Conservation (phyloP, 2,888 invertebrate genomes). For the Chaetogeoica ovagalla region DNA sequence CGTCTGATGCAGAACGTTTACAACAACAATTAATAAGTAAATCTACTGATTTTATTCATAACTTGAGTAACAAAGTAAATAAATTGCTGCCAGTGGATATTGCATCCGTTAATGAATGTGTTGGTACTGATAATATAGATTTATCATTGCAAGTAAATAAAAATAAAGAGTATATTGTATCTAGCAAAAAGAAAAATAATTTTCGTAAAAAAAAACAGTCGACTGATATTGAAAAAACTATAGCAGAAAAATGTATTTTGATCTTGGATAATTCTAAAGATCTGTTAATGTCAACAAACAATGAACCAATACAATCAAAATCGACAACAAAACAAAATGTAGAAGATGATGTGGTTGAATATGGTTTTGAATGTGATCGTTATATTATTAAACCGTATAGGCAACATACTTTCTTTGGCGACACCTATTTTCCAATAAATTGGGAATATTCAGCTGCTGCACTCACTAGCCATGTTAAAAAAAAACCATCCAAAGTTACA, state of each 20-base stretch:
- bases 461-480: conserved; percentile 35
- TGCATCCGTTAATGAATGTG: neutral
- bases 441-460: conserved; percentile 35
- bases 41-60: neutral
- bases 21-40: neutral
- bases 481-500: conserved; percentile 22
- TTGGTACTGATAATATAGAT: neutral
- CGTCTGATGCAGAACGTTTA: neutral
- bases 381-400: neutral
- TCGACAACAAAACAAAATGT: neutral
- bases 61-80: neutral
- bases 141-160: neutral
- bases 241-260: conserved; percentile 5
- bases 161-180: neutral
- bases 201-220: conserved; percentile 27
- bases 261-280: neutral
- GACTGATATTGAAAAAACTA: neutral
- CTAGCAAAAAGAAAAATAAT: neutral
- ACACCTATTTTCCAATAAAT: conserved; percentile 29
- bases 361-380: conserved; percentile 18
- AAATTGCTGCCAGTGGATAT: neutral
- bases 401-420: neutral
- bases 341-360: neutral
- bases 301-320: too few relatives aligned
- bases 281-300: neutral